A percentile compares a stretch with the other conserved stretches of the same genome.
Evolutionary conservation across 2,113 vertebrate genomes (phyloP).

Genomic region (Eulacestoma nigropectus): DNA sequence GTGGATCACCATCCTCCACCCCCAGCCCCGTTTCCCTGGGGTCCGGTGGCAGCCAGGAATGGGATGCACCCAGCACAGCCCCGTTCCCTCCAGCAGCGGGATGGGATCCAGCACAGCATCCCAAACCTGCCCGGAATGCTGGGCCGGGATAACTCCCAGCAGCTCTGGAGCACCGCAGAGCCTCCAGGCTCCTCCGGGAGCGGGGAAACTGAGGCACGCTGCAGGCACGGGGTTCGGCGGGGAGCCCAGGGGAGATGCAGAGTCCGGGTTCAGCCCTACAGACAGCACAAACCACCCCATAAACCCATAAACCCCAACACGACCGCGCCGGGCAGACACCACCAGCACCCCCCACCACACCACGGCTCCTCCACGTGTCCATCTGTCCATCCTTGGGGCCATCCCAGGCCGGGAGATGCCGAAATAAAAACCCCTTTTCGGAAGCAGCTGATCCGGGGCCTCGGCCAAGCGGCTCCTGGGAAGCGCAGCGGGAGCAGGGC

Average conservation of each 20-base stretch:
- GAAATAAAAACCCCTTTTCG: background rate
- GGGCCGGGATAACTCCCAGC: background rate
- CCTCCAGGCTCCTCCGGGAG: accelerated
- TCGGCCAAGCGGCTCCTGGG: background rate
- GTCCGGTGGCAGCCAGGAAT: accelerated
- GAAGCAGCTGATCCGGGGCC: background rate
- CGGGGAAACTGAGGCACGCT: background rate
- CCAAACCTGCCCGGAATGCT: background rate
- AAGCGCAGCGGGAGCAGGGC: too few species aligned
- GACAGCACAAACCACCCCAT: background rate
- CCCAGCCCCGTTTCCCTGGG: accelerated
- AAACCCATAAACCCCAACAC: background rate
- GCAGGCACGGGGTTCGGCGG: background rate
- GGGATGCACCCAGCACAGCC: accelerated
- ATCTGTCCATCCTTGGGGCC: background rate
- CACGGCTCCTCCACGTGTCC: accelerated
- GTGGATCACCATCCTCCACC: accelerated
- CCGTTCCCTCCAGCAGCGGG: background rate
- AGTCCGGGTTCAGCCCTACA: background rate
- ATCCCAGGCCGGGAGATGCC: background rate
- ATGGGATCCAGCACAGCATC: background rate
- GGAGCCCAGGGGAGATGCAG: background rate
- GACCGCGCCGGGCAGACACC: accelerated
- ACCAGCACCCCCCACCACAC: accelerated
- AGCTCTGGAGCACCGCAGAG: background rate